Conservation (phyloP, 23 tunicate genomes). For the Trididemnum clinides region DNA sequence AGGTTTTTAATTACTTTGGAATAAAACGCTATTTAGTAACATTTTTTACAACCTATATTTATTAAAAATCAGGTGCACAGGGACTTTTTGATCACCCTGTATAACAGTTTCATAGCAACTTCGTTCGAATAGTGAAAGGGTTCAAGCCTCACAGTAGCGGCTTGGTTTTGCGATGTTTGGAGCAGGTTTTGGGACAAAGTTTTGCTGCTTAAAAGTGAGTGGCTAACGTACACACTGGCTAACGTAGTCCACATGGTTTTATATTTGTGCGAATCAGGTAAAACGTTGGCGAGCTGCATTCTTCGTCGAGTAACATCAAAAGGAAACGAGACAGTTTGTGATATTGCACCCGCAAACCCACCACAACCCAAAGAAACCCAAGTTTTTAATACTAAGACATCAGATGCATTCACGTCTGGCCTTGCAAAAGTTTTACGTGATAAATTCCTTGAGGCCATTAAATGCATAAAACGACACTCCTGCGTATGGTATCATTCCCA, state of each 20-base stretch:
- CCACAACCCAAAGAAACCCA: constrained; percentile 69
- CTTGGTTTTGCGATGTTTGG: no score
- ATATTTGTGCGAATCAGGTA: constrained; percentile 69
- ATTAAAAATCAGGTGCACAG: no score
- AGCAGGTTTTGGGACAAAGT: no score
- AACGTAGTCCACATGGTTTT: constrained; percentile 62
- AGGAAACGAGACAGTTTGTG: constrained; percentile 93
- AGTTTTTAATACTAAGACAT: constrained; percentile 38
- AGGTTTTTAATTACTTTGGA: no score
- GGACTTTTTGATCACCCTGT: no score
- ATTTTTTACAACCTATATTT: no score
- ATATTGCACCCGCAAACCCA: constrained; percentile 86
- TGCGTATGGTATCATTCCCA: constrained; percentile 93
- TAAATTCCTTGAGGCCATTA: constrained; percentile 53
- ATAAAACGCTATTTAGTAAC: no score
- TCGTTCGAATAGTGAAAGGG: no score
- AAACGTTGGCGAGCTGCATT: constrained; percentile 83
- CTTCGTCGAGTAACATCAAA: constrained; percentile 88
- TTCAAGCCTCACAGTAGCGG: no score
- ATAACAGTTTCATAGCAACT: no score
- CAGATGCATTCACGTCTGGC: constrained; percentile 39
- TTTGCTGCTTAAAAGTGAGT: no score
- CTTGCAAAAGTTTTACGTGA: constrained; percentile 37
- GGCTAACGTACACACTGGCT: constrained; percentile 56
- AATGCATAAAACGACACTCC: constrained; percentile 78